phyloP scores from a whole-genome alignment of 1,140 invertebrate species.

The Diorhabda carinulata region DNA sequence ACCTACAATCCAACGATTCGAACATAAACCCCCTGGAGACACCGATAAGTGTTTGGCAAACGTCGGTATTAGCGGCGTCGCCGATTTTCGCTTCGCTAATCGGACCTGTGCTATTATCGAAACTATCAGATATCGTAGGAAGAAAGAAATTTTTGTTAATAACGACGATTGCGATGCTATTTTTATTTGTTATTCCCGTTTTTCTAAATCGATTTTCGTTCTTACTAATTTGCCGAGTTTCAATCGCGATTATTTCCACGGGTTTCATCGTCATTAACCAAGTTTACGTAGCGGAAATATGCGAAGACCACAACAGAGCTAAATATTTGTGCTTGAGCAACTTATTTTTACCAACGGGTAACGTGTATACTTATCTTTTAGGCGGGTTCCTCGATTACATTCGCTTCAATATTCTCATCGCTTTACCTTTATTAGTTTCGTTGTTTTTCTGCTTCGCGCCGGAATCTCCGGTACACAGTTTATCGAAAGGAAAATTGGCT shows the following conservation, averaged over 20 bases:
- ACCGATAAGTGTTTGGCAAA: conserved; percentile 49
- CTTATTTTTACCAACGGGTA: conserved; percentile 32
- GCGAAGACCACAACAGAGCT: conserved; percentile 42
- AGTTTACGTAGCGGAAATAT: conserved; percentile 52
- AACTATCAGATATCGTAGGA: conserved; percentile 45
- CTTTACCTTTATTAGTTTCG: conserved; percentile 51
- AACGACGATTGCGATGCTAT: conserved; percentile 34
- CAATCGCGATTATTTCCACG: conserved; percentile 48
- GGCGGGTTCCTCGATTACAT: conserved; percentile 58
- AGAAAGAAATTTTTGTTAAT: conserved; percentile 49
- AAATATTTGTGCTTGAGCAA: conserved; percentile 32
- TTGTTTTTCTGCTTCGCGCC: conserved; percentile 56
- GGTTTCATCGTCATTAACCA: conserved; percentile 51
- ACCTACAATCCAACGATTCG: conserved; percentile 44
- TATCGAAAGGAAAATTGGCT: conserved; percentile 55
- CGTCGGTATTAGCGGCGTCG: conserved; percentile 76
- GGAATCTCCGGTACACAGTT: conserved; percentile 71
- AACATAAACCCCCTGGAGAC: conserved; percentile 36
- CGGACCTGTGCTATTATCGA: conserved; percentile 36
- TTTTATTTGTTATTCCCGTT: conserved; percentile 18
- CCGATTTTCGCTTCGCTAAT: conserved; percentile 69
- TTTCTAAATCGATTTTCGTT: conserved; percentile 43
- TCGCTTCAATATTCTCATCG: conserved; percentile 51
- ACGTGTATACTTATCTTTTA: conserved; percentile 51
- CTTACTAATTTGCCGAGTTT: conserved; percentile 47